Percentiles rank a stretch among this genome's conserved stretches.
Evolutionary conservation across 2,797 vertebrate genomes (phyloP).

Genomic region (Astyanax mexicanus): DNA sequence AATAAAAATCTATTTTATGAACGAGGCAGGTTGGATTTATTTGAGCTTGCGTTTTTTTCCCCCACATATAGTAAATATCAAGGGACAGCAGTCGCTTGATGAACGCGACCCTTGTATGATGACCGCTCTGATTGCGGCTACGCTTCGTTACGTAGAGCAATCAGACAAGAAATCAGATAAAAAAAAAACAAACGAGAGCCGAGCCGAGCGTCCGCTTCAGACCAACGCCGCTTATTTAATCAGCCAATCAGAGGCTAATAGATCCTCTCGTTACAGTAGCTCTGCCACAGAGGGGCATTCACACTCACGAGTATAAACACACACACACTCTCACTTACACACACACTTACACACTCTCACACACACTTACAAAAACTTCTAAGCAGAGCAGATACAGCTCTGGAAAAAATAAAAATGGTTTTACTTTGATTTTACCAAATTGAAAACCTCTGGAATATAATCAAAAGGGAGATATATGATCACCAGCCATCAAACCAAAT

Average conservation of each 20-base stretch:
- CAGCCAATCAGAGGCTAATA: conserved; percentile 62
- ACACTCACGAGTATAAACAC: conserved; percentile 49
- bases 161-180: conserved; percentile 49
- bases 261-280: conserved; percentile 62
- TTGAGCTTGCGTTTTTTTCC: conserved; percentile 24
- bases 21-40: not conserved
- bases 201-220: conserved; percentile 61
- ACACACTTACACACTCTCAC: conserved; percentile 45
- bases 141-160: conserved; percentile 48
- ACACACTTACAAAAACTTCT: conserved; percentile 46
- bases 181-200: conserved; percentile 50
- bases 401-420: no score
- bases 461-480: no score
- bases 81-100: conserved; percentile 36
- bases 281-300: conserved; percentile 60
- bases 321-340: not conserved
- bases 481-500: no score
- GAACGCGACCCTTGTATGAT: conserved; percentile 33
- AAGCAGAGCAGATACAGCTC: conserved; percentile 45
- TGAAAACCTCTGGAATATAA: no score
- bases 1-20: not conserved
- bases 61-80: conserved; percentile 2
- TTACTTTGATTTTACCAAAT: no score
- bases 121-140: conserved; percentile 22
- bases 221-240: conserved; percentile 59